These are phyloP conservation scores for Xyliphius kryptos DNA, from an alignment of 2,113 vertebrate species.

Conservation along the genomic window DNA sequence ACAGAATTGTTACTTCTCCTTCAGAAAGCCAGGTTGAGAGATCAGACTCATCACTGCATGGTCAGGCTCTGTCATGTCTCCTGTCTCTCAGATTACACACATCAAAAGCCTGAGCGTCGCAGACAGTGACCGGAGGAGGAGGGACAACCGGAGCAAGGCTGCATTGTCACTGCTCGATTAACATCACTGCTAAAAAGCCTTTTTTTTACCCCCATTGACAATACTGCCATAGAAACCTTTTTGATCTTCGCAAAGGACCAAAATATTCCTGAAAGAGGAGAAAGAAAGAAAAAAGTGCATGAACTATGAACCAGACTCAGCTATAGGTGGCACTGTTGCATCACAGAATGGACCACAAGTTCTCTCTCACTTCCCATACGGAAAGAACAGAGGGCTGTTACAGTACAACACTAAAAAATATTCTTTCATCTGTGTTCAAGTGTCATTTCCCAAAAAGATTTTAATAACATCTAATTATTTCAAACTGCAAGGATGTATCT, in stretches of 20 bases:
- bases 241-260: constrained; percentile 54
- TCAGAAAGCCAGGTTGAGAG: constrained; percentile 65
- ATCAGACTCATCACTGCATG: constrained; percentile 62
- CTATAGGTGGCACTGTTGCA: constrained; percentile 75
- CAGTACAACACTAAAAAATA: constrained; percentile 49
- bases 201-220: constrained; percentile 51
- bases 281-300: neutral
- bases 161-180: constrained; percentile 59
- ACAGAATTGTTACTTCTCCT: constrained; percentile 55
- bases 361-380: constrained; percentile 16
- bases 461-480: constrained; percentile 71
- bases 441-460: constrained; percentile 70
- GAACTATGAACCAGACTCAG: constrained; percentile 27
- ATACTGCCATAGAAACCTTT: constrained; percentile 58
- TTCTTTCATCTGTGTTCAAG: constrained; percentile 61
- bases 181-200: constrained; percentile 46
- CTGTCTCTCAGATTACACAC: constrained; percentile 68
- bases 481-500: constrained; percentile 61
- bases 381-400: constrained; percentile 46
- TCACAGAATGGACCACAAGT: constrained; percentile 45
- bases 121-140: constrained; percentile 58
- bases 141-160: constrained; percentile 49
- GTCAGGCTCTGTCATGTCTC: constrained; percentile 55
- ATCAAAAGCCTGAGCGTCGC: constrained; percentile 62
- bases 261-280: constrained; percentile 37